Percentiles rank a stretch among this genome's conserved stretches.
Conservation (phyloP, 2,113 vertebrate genomes). For the Chrysochloris asiatica region DNA sequence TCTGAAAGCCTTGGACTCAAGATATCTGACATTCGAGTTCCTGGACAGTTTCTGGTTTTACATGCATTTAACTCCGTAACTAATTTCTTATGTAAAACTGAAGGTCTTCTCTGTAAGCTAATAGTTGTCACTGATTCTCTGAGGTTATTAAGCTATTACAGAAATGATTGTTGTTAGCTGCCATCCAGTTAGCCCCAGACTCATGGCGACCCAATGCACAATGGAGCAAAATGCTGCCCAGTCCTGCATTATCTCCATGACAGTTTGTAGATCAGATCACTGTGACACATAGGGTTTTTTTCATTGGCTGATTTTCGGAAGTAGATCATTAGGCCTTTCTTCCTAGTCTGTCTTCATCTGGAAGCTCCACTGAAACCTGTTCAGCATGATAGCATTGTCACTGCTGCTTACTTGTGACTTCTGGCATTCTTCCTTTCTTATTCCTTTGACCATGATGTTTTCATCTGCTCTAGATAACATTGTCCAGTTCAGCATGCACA, state of each 20-base stretch:
- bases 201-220: neutral
- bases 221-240: neutral
- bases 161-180: neutral
- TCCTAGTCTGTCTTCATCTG: neutral
- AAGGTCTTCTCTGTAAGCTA: conserved; percentile 35
- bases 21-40: neutral
- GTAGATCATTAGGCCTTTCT: neutral
- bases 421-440: neutral
- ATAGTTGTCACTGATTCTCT: neutral
- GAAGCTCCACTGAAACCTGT: neutral
- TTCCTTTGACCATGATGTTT: conserved; percentile 20
- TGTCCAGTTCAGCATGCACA: neutral
- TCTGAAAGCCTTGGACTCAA: neutral
- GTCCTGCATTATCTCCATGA: neutral
- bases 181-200: neutral
- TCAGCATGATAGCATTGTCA: no score
- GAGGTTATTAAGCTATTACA: neutral
- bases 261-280: neutral
- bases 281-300: no score
- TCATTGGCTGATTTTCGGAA: neutral
- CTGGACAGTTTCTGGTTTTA: neutral
- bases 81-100: conserved; percentile 3
- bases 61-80: neutral
- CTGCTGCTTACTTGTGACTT: conserved; percentile 25
- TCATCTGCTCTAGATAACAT: neutral